Evolutionary conservation across 2,888 invertebrate genomes (phyloP), one percentile per base, ranked within the genome.

Genomic region (Ormyrus pomaceus): DNA sequence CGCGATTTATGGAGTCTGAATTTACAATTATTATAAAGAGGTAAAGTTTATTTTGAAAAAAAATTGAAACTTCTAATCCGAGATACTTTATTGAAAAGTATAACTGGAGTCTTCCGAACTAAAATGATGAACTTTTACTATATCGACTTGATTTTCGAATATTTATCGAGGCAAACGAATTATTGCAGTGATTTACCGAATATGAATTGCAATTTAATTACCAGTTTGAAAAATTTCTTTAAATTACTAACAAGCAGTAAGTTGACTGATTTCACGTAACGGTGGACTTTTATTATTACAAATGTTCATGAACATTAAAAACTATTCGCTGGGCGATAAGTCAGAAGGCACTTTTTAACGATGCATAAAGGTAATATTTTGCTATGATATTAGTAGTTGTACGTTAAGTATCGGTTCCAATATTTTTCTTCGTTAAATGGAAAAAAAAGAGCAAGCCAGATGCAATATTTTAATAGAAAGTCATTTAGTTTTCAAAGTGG

Each of bases 31-130:
- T 55, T 55, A 46, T 48, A 9, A 73, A 34, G 34, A 34, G 3
- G 11, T 56, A 19, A 13, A 62, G 10, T 45, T 73, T 19, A 53
- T 73, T 73, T 34, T 56, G 9, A 46, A 62, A 50, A 50, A 51
- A 5, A 10, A 51, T 51, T 51, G 13, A 45, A 75, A 59, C 7
- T 45, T 53, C 13, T 11, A 51, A 19, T 56, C 59, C 10, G 6
- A 13, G 11, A 5, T 53, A 66, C 45, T 69, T 61, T 8, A 76
- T 55, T 65, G 10, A 58, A 78, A 78, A 48, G 56, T 70, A 34
- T 34, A 76, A 66, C 55, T 56, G 13, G 58, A 50, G 78, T 78
- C 78, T 78, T 78, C 78, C 78, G 48, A 61, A 61, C 51, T 51
- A 6, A 53, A 53, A 70, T 45, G 50, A 62, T 34, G 34, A 53